Conservation (phyloP, 1,140 invertebrate species). For the Bombus sylvicola region DNA sequence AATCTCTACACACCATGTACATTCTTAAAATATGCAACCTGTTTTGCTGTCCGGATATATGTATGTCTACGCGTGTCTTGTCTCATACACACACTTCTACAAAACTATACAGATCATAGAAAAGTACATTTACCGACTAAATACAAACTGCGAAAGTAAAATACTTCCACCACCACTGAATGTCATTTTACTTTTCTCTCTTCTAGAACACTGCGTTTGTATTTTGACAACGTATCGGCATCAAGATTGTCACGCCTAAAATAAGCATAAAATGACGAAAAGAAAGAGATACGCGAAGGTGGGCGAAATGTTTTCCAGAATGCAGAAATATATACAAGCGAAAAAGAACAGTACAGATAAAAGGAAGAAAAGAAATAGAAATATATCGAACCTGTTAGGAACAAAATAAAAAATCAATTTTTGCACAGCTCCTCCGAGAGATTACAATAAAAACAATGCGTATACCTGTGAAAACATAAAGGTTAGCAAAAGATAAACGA, state of each 20-base stretch:
- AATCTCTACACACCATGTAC: not conserved
- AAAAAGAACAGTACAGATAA: too few species aligned
- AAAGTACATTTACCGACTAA: constrained; percentile 20
- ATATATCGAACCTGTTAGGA: not conserved
- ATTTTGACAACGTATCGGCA: not conserved
- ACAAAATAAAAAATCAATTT: not conserved
- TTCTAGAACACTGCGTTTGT: not conserved
- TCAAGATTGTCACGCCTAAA: not conserved
- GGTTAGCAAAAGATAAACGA: not conserved
- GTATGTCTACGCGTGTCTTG: not conserved
- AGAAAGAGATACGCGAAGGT: not conserved
- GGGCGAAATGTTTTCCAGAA: not conserved
- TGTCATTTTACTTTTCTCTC: not conserved
- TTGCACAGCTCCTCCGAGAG: not conserved
- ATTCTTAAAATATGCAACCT: not conserved
- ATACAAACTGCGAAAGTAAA: constrained; percentile 9
- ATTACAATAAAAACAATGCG: not conserved
- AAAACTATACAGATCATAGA: not conserved
- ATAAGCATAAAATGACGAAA: not conserved
- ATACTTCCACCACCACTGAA: not conserved
- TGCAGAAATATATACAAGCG: not conserved
- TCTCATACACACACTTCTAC: not conserved
- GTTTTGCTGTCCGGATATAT: not conserved
- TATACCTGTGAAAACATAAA: not conserved
- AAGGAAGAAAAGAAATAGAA: not conserved